Evolutionary conservation across 1,140 invertebrate species (phyloP).

Genomic region (Panagrolaimus sp.): DNA sequence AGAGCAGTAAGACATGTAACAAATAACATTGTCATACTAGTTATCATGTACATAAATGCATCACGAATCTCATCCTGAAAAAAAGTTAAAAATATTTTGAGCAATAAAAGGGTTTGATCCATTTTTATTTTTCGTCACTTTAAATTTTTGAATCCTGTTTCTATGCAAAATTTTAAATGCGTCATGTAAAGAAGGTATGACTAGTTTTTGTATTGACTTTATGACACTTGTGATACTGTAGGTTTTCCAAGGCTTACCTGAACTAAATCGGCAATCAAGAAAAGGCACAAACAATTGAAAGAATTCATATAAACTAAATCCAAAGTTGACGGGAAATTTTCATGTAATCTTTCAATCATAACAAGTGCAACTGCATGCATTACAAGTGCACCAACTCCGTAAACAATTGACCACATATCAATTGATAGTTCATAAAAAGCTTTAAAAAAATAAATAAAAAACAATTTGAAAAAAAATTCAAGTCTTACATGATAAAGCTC

Average conservation of each 20-base stretch:
- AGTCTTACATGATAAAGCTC: slow-evolving; percentile 35
- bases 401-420: slow-evolving; percentile 59
- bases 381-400: slow-evolving; percentile 60
- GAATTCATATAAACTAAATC: slow-evolving; percentile 42
- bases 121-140: background rate
- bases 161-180: background rate
- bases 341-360: slow-evolving; percentile 59
- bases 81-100: background rate
- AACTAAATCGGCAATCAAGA: slow-evolving; percentile 41
- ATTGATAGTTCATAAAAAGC: slow-evolving; percentile 61
- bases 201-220: background rate
- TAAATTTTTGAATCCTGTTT: background rate
- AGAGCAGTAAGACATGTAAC: slow-evolving; percentile 57
- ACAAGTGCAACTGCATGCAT: slow-evolving; percentile 62
- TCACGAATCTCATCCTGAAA: slow-evolving; percentile 39
- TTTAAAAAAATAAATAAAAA: slow-evolving; percentile 13
- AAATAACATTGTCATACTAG: slow-evolving; percentile 51
- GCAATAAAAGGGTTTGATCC: background rate
- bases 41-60: slow-evolving; percentile 39
- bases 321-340: slow-evolving; percentile 12
- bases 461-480: background rate
- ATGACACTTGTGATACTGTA: slow-evolving; percentile 54
- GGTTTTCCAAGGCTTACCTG: slow-evolving; percentile 57
- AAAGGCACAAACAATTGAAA: slow-evolving; percentile 41
- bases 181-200: background rate